Percentiles rank a stretch among this genome's conserved stretches.
These are phyloP conservation scores for Drosophila cyrtoloma DNA, from an alignment of 2,888 invertebrate species.

Conservation along the genomic window DNA sequence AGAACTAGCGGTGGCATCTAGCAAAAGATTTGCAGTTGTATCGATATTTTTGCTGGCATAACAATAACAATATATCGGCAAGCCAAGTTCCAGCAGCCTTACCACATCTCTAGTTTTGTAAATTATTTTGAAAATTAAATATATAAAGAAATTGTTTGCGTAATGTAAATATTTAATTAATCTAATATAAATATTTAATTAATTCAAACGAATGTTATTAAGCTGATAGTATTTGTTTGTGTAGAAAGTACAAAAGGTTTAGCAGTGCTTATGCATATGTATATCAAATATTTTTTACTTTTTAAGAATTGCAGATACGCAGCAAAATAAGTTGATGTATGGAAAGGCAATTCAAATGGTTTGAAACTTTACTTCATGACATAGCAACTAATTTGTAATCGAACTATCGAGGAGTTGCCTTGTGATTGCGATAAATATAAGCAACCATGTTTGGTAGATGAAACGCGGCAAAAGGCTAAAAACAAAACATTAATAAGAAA, in stretches of 20 bases:
- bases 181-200: background rate
- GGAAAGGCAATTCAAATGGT: background rate
- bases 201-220: background rate
- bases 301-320: background rate
- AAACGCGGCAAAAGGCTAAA: background rate
- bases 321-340: background rate
- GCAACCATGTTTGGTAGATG: slow-evolving; percentile 13
- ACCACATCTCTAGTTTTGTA: background rate
- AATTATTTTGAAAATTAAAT: background rate
- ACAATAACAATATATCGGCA: background rate
- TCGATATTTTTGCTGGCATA: slow-evolving; percentile 1
- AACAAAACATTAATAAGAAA: slow-evolving; percentile 15
- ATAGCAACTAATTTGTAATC: background rate
- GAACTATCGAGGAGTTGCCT: background rate
- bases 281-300: background rate
- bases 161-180: background rate
- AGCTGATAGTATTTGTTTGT: background rate
- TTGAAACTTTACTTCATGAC: background rate
- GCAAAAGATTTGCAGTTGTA: background rate
- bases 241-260: background rate
- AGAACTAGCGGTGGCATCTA: slow-evolving; percentile 33
- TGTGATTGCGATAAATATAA: background rate
- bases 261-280: background rate
- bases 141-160: background rate
- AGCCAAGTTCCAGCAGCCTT: background rate